Evolutionary conservation across 2,888 invertebrate genomes (phyloP).

Genomic region (Melanotus villosus): DNA sequence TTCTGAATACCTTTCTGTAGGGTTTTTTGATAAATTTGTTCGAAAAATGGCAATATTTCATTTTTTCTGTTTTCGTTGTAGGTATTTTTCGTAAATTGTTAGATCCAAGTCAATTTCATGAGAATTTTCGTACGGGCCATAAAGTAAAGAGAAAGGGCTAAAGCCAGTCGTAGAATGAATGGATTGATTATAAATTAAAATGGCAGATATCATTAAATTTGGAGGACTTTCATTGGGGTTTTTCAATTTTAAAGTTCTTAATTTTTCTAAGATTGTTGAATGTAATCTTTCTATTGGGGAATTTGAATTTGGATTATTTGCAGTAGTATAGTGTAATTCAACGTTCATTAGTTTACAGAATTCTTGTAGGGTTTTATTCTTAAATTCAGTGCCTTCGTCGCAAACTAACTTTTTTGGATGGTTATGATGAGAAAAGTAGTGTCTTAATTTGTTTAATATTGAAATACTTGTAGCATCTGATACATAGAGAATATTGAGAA

Average conservation of each 20-base stretch:
- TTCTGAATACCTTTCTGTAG: background rate
- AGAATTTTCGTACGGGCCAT: conserved; percentile 20
- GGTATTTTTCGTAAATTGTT: conserved; percentile 47
- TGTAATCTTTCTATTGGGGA: conserved; percentile 15
- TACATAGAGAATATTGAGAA: background rate
- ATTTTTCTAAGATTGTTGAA: conserved; percentile 15
- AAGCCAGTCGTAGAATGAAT: conserved; percentile 37
- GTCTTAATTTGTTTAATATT: conserved; percentile 11
- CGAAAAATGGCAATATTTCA: conserved; percentile 28
- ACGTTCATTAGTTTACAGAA: background rate
- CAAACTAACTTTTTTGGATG: conserved; percentile 8
- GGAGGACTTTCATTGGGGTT: conserved; percentile 6
- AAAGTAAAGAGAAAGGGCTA: conserved; percentile 9
- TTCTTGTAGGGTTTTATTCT: background rate
- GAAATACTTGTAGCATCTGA: background rate
- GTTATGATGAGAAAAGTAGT: conserved; percentile 7
- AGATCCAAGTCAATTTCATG: conserved; percentile 45
- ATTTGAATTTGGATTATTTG: conserved; percentile 1
- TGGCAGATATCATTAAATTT: conserved; percentile 23
- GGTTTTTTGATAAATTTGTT: conserved; percentile 32
- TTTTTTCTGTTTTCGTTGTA: conserved; percentile 41
- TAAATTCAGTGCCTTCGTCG: conserved; percentile 10
- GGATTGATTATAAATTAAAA: conserved; percentile 30
- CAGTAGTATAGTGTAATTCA: background rate
- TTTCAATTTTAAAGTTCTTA: background rate